These are phyloP conservation scores for Himalopsyche anomala DNA, from an alignment of 2,888 invertebrate genomes.

Conservation along the genomic window DNA sequence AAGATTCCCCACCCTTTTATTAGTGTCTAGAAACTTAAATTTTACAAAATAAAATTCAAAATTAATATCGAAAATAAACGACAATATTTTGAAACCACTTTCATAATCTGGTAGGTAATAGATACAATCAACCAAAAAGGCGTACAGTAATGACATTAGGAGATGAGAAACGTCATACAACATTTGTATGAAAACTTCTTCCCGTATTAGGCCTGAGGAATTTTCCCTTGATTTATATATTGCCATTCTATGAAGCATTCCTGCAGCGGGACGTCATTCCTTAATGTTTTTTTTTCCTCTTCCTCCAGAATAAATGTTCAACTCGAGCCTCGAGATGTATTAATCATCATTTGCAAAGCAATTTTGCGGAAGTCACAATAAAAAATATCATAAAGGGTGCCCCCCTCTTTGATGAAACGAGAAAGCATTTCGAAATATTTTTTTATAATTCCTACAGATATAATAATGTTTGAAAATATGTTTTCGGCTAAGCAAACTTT, in stretches of 20 bases:
- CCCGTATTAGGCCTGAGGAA: constrained; percentile 21
- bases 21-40: too few relatives aligned
- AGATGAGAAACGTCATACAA: constrained; percentile 14
- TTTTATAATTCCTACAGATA: background rate
- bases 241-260: constrained; percentile 3
- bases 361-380: constrained; percentile 34
- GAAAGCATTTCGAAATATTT: background rate
- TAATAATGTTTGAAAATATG: too few relatives aligned
- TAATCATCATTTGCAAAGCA: constrained; percentile 31
- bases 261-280: background rate
- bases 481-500: too few relatives aligned
- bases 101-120: background rate
- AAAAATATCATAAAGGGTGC: constrained; percentile 7
- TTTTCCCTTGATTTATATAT: constrained; percentile 8
- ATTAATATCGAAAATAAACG: too few relatives aligned
- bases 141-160: constrained; percentile 30
- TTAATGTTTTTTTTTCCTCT: background rate
- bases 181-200: constrained; percentile 2
- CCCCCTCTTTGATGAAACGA: background rate
- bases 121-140: background rate
- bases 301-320: constrained; percentile 5
- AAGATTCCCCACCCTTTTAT: too few relatives aligned
- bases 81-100: background rate
- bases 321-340: background rate
- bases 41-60: too few relatives aligned